Percentiles rank a stretch among this genome's conserved stretches.
These are phyloP conservation scores for Tortrix viridana DNA, from an alignment of 2,888 invertebrate species.

Conservation along the genomic window DNA sequence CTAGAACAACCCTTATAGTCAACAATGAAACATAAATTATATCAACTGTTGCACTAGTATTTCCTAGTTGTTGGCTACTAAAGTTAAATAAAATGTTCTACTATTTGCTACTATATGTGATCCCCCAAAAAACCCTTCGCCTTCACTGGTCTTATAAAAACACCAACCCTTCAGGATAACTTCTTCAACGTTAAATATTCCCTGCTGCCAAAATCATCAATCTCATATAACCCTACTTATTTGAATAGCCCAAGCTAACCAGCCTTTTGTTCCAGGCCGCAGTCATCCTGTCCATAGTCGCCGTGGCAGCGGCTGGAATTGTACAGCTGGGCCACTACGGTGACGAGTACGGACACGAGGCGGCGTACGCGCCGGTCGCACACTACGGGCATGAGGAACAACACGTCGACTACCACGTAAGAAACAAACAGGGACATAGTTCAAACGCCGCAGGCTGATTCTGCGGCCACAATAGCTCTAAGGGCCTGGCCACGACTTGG, in stretches of 20 bases:
- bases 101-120: too few species aligned
- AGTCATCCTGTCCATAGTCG: slow-evolving; percentile 73
- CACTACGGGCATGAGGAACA: slow-evolving; percentile 73
- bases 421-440: slow-evolving; percentile 40
- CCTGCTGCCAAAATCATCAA: not conserved
- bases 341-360: slow-evolving; percentile 71
- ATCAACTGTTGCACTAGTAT: not conserved
- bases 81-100: too few species aligned
- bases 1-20: not conserved
- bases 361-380: slow-evolving; percentile 69
- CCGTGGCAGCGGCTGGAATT: slow-evolving; percentile 72
- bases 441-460: not conserved
- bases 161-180: too few species aligned
- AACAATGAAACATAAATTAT: not conserved
- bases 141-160: too few species aligned
- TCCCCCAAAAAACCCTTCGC: too few species aligned
- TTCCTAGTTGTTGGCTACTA: too few species aligned
- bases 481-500: too few species aligned
- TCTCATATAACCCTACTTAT: not conserved
- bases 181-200: not conserved
- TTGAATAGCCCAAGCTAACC: not conserved
- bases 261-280: slow-evolving; percentile 57
- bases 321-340: slow-evolving; percentile 65
- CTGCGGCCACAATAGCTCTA: too few species aligned
- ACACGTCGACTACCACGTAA: slow-evolving; percentile 79